Evolutionary conservation across 2,113 vertebrate genomes (phyloP).

Genomic region (Stegostoma tigrinum): DNA sequence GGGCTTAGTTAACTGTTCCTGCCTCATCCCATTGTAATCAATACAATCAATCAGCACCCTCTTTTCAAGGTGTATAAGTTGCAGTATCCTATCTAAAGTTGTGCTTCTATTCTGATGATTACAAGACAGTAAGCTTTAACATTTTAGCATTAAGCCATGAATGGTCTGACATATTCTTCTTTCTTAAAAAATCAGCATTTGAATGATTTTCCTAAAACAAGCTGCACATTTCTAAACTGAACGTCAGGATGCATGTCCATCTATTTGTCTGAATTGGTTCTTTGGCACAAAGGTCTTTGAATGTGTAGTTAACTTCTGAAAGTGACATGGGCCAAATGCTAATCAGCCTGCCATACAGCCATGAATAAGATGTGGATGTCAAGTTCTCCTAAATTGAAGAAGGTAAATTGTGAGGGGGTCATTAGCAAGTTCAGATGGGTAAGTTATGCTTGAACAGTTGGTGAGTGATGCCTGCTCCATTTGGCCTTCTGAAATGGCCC

Average conservation of each 20-base stretch:
- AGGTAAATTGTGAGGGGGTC: neutral
- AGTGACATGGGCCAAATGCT: neutral
- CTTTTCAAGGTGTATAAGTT: too few relatives aligned
- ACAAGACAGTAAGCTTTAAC: too few relatives aligned
- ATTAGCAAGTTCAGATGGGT: neutral
- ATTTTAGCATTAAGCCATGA: too few relatives aligned
- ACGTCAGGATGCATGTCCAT: neutral
- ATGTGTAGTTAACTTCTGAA: neutral
- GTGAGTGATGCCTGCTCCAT: neutral
- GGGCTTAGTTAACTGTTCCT: too few relatives aligned
- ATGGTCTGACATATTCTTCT: too few relatives aligned
- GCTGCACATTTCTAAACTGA: neutral
- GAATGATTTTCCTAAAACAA: neutral
- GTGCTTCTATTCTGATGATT: too few relatives aligned
- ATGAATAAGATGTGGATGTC: neutral
- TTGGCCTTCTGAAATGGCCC: neutral
- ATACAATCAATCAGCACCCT: too few relatives aligned
- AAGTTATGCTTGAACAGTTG: neutral
- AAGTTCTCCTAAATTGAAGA: neutral
- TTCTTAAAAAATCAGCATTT: too few relatives aligned
- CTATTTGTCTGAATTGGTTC: neutral
- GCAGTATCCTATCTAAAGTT: too few relatives aligned
- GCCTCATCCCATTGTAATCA: too few relatives aligned
- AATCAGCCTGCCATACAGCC: neutral
- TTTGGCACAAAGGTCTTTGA: neutral